Evolutionary conservation across 2,888 invertebrate genomes (phyloP).

Genomic region (Hydriomena furcata): DNA sequence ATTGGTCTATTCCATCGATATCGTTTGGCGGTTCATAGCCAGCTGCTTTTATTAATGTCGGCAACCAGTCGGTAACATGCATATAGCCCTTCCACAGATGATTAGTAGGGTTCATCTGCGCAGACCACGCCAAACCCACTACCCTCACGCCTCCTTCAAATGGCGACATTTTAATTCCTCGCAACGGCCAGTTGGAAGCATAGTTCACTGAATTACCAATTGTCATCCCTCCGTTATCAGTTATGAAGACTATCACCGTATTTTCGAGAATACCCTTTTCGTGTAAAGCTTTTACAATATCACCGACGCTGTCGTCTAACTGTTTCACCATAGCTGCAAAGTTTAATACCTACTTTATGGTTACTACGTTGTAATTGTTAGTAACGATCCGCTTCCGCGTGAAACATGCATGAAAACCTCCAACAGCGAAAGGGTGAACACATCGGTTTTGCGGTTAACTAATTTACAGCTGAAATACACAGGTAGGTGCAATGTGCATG

Average conservation of each 20-base stretch:
- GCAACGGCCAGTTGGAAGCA: slow-evolving; percentile 91
- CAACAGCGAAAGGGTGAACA: slow-evolving; percentile 16
- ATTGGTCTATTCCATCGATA: slow-evolving; percentile 67
- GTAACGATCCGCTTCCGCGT: slow-evolving; percentile 10
- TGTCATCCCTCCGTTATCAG: slow-evolving; percentile 95
- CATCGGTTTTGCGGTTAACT: slow-evolving; percentile 32
- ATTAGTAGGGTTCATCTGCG: slow-evolving; percentile 60
- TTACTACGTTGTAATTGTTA: slow-evolving; percentile 15
- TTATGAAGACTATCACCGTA: slow-evolving; percentile 92
- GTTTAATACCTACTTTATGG: too few relatives aligned
- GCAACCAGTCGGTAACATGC: slow-evolving; percentile 92
- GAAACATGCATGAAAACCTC: slow-evolving; percentile 20
- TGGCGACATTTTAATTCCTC: slow-evolving; percentile 89
- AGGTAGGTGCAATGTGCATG: background rate
- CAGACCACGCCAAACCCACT: slow-evolving; percentile 87
- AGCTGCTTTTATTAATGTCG: slow-evolving; percentile 85
- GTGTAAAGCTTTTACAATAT: slow-evolving; percentile 87
- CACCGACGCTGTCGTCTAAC: slow-evolving; percentile 93
- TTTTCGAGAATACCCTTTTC: slow-evolving; percentile 88
- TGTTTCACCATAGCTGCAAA: slow-evolving; percentile 91
- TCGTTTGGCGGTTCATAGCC: slow-evolving; percentile 49
- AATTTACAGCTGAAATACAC: slow-evolving; percentile 27
- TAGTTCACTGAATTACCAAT: slow-evolving; percentile 87
- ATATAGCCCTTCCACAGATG: slow-evolving; percentile 81
- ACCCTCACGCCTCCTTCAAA: slow-evolving; percentile 94